Percentiles rank a stretch among this genome's conserved stretches.
phyloP scores from a whole-genome alignment of 2,797 vertebrate species.

The Pteropus rufus region DNA sequence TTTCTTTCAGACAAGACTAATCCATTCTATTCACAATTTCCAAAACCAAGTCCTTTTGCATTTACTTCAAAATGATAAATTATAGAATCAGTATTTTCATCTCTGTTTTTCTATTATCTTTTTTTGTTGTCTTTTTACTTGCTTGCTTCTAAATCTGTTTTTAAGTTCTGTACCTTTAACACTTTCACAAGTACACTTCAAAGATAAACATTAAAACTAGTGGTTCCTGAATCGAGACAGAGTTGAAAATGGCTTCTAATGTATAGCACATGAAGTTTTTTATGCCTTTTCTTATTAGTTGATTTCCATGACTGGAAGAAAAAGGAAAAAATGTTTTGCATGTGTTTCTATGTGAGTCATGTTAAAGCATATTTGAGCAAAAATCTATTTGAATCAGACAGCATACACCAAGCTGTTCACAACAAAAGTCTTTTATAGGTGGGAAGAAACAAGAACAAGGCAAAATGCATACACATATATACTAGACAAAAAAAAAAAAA shows the following conservation, averaged over 20 bases:
- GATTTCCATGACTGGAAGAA: background rate
- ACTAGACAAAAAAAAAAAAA: background rate
- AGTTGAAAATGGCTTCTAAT: background rate
- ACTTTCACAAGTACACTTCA: background rate
- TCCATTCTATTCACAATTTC: background rate
- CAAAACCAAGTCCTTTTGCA: background rate
- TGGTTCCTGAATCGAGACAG: background rate
- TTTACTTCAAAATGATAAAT: background rate
- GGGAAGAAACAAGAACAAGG: background rate
- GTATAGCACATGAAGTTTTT: background rate
- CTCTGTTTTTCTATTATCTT: background rate
- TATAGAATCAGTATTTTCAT: background rate
- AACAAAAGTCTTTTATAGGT: background rate
- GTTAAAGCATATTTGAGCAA: background rate
- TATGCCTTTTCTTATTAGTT: background rate
- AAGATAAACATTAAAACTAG: background rate
- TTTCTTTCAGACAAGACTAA: background rate
- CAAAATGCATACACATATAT: too few relatives aligned
- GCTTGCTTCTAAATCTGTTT: background rate
- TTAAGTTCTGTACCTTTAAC: background rate
- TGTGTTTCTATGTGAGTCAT: background rate
- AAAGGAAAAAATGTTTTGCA: background rate
- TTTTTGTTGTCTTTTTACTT: background rate
- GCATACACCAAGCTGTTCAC: background rate
- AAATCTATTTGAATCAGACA: background rate